phyloP scores from a whole-genome alignment of 2,888 invertebrate species.

The Octonoba sinensis region DNA sequence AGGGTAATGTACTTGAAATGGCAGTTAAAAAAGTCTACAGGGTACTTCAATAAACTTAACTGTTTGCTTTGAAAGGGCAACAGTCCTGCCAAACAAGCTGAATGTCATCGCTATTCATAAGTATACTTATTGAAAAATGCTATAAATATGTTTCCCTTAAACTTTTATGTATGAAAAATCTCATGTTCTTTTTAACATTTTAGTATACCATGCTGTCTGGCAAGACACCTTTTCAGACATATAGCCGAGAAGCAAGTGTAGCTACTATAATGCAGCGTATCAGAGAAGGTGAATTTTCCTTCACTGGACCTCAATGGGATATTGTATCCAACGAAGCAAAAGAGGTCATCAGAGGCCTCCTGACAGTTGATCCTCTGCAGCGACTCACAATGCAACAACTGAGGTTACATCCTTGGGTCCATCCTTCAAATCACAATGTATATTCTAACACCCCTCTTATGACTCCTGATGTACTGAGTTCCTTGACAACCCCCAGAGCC shows the following conservation, averaged over 20 bases:
- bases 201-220: constrained; percentile 88
- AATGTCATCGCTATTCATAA: no score
- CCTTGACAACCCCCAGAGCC: constrained; percentile 71
- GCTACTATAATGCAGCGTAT: constrained; percentile 83
- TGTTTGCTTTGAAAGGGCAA: no score
- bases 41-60: no score
- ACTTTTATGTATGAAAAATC: no score
- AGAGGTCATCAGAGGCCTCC: constrained; percentile 79
- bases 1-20: no score
- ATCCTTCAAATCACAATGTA: constrained; percentile 70
- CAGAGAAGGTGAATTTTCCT: constrained; percentile 82
- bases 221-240: constrained; percentile 82
- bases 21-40: no score
- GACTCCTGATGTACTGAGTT: constrained; percentile 77
- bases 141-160: no score
- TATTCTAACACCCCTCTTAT: constrained; percentile 75
- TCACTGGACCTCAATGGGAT: constrained; percentile 81
- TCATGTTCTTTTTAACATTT: constrained; percentile 66
- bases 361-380: constrained; percentile 83
- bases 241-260: constrained; percentile 81
- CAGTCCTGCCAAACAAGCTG: no score
- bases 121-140: no score
- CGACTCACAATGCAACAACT: constrained; percentile 80
- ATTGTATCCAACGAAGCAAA: constrained; percentile 82
- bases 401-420: constrained; percentile 79